phyloP scores from a whole-genome alignment of 2,113 vertebrate species.

The cat (Felis catus) region DNA sequence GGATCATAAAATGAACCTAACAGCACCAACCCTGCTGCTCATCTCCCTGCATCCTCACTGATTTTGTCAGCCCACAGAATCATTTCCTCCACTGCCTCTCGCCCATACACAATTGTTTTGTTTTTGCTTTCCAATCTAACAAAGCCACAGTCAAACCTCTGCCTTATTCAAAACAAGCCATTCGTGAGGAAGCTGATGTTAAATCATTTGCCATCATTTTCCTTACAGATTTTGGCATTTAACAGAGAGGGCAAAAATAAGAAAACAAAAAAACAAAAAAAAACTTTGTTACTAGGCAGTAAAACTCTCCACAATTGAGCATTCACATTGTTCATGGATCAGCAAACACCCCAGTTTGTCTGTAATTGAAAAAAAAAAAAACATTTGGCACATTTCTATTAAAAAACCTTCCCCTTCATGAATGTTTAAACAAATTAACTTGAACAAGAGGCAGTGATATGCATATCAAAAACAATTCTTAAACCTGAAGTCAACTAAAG shows the following conservation, averaged over 20 bases:
- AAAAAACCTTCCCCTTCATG: constrained; percentile 62
- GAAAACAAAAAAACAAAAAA: not conserved
- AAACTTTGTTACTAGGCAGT: constrained; percentile 33
- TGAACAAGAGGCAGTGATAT: constrained; percentile 63
- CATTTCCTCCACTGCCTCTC: not conserved
- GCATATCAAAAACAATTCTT: constrained; percentile 75
- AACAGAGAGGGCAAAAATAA: not conserved
- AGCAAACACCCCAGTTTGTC: constrained; percentile 54
- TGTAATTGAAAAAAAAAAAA: constrained; percentile 69
- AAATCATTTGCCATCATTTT: constrained; percentile 32
- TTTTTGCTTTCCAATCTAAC: not conserved
- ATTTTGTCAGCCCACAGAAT: not conserved
- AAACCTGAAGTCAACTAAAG: constrained; percentile 70
- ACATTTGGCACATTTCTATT: constrained; percentile 71
- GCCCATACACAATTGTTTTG: not conserved
- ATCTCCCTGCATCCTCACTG: not conserved
- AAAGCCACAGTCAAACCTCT: not conserved
- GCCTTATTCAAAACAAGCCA: not conserved
- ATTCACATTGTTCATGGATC: constrained; percentile 66
- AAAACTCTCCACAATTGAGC: constrained; percentile 62
- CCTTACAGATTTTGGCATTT: constrained; percentile 41
- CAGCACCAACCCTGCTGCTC: fast-evolving
- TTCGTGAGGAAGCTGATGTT: not conserved
- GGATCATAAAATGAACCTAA: not conserved
- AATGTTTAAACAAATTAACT: constrained; percentile 80